These are phyloP conservation scores for Acanthopagrus latus DNA, from an alignment of 2,797 vertebrate species.

Conservation along the genomic window DNA sequence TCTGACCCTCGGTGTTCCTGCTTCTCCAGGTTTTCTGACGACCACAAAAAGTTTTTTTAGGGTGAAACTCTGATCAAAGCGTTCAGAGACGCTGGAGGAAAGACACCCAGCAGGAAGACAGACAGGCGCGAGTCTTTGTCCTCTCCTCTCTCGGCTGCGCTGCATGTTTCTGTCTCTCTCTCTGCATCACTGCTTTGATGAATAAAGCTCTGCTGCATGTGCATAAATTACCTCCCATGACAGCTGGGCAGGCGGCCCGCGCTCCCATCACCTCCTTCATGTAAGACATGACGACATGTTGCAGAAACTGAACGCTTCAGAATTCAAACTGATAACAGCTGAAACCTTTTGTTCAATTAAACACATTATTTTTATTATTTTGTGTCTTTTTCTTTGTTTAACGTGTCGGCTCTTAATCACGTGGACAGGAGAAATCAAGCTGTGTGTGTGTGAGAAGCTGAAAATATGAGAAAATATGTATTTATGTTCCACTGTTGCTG, in stretches of 20 bases:
- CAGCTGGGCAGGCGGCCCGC: conserved; percentile 7
- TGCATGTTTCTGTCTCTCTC: background rate
- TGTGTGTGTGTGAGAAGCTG: background rate
- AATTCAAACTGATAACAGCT: background rate
- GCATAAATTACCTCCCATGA: background rate
- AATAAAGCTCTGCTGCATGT: background rate
- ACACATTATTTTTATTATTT: background rate
- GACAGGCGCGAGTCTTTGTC: background rate
- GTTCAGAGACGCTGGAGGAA: background rate
- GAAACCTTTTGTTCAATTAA: conserved; percentile 12
- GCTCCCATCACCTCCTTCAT: background rate
- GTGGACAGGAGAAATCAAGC: background rate
- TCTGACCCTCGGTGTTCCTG: no score
- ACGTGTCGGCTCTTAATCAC: background rate
- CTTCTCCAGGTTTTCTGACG: background rate
- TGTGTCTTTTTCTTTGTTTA: background rate
- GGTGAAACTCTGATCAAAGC: no score
- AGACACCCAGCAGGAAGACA: background rate
- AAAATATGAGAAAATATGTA: no score
- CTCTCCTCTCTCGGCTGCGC: background rate
- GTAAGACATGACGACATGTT: background rate
- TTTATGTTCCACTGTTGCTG: background rate
- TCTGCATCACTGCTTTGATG: conserved; percentile 21
- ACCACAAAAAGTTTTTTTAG: no score
- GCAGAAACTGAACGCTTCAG: background rate